Base-by-base conservation (phyloP, 2,797 vertebrate species). In the Cryptoblepharus egeriae region DNA sequence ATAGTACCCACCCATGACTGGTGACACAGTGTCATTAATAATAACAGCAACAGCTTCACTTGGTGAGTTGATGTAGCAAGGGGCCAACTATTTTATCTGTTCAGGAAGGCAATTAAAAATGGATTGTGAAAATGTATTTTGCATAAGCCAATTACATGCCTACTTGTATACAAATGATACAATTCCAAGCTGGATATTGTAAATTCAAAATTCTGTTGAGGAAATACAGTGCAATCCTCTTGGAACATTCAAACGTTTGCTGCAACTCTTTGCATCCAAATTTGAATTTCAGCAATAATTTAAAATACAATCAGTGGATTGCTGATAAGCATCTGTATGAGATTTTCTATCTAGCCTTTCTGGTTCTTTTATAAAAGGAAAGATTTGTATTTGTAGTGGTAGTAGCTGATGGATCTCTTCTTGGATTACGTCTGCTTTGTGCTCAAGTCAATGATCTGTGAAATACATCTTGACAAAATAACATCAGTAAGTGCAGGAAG, bases 401-500 rank as follows among this genome's bases (percentile, higher is more conserved):
- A 82, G 73, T 35, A 81, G 64, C 72, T 88, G 72, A 68, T 67
- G 39, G 69, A 72, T 78, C 72, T 65, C 69, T 49, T 88, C 63
- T 78, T 13, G n/a, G 87, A 87, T 81, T 80, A 86, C 42, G 49
- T 80, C 79, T 80, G 6, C 76, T 82, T 90, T 37, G 42, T 35
- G 28, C 70, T 90, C 78, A 88, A 77, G 65, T 37, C 60, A 89
- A 72, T 45, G 49, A 80, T 2, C 78, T 83, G 24, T 90, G 81
- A 90, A 87, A 61, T 18, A 81, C 8, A 18, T 75, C 77, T 73
- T 91, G 68, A 76, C 63, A 83, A 88, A 87, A 80, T 52, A 81
- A 85, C 74, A 75, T 32, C 37, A 28, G 58, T 88, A 79, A 58
- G 45, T 82, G 77, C 63, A 73, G 75, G 58, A 80, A 84, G 26